These are phyloP conservation scores for Amorpha juglandis DNA, from an alignment of 2,888 invertebrate species.

Conservation along the genomic window DNA sequence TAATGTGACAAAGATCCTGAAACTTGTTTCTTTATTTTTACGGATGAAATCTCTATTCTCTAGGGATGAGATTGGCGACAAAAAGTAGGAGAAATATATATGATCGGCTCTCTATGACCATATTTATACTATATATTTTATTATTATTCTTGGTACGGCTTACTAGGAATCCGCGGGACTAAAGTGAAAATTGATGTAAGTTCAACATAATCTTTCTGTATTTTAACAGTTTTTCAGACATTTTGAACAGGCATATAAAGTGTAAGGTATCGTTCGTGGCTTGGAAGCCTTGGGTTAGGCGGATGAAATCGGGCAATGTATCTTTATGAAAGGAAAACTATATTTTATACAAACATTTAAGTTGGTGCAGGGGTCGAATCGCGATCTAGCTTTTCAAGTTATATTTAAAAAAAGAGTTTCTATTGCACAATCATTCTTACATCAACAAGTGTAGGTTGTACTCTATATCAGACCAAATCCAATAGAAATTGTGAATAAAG, in stretches of 20 bases:
- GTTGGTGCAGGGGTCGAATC: no score
- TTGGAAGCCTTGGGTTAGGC: no score
- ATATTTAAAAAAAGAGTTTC: no score
- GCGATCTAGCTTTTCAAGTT: no score
- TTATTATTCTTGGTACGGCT: background rate
- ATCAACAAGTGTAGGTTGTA: background rate
- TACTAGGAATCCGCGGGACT: background rate
- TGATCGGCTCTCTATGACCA: background rate
- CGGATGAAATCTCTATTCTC: background rate
- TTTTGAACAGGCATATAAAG: no score
- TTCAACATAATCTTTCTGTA: background rate
- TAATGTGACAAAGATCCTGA: background rate
- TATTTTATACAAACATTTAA: no score
- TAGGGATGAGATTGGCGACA: background rate
- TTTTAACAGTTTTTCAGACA: no score
- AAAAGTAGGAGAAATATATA: background rate
- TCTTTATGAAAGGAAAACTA: no score
- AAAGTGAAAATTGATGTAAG: background rate
- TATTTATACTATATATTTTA: background rate
- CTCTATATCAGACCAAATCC: background rate
- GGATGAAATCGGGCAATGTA: no score
- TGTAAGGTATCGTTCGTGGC: no score
- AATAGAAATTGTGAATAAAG: background rate
- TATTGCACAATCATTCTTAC: background rate
- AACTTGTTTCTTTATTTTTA: background rate